These are phyloP conservation scores for Cardinalis cardinalis DNA, from an alignment of 2,113 vertebrate species.

Conservation along the genomic window DNA sequence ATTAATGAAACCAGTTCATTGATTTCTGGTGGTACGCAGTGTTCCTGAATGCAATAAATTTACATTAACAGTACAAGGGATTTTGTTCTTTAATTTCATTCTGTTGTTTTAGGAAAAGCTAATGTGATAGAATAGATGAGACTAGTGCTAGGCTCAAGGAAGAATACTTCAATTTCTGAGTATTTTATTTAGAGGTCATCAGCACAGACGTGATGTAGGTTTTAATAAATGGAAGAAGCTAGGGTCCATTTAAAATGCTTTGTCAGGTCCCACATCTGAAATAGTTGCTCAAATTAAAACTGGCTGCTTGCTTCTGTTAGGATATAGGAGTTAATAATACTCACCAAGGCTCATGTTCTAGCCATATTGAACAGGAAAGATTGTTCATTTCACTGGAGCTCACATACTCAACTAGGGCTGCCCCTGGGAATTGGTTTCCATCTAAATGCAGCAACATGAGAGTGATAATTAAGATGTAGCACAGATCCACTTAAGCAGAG, in stretches of 20 bases:
- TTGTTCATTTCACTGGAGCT: not conserved
- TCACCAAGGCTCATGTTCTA: not conserved
- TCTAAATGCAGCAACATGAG: not conserved
- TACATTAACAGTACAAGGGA: not conserved
- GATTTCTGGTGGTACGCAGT: not conserved
- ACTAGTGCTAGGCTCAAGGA: not conserved
- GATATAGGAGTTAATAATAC: not conserved
- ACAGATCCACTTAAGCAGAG: not conserved
- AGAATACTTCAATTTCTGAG: not conserved
- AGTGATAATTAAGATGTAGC: not conserved
- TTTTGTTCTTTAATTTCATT: constrained; percentile 22
- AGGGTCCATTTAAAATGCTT: not conserved
- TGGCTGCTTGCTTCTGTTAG: not conserved
- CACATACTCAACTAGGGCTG: not conserved
- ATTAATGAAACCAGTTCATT: not conserved
- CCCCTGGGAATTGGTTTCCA: not conserved
- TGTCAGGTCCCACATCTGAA: not conserved
- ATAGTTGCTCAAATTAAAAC: not conserved
- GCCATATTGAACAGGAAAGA: not conserved
- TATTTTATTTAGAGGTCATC: not conserved
- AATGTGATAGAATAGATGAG: not conserved
- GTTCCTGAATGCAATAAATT: constrained; percentile 12
- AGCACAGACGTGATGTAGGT: not conserved
- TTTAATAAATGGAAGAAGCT: not conserved
- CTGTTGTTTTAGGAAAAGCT: not conserved